Conservation (phyloP, 92 coral and sea anemone genomes). For the Epizoanthus stellaris region DNA sequence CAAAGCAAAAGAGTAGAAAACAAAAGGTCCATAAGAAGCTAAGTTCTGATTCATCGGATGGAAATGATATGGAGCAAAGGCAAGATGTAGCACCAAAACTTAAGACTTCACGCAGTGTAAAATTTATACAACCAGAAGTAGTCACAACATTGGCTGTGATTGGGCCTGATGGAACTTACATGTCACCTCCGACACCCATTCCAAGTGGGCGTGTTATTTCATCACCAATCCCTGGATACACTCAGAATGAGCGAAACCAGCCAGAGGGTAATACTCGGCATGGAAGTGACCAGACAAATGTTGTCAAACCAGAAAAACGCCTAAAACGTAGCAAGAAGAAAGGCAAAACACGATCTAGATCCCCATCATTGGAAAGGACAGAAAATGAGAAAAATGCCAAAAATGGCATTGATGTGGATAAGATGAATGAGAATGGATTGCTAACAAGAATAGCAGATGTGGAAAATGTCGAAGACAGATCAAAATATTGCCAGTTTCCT, state of each 20-base stretch:
- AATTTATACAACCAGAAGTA: slow-evolving; percentile 87
- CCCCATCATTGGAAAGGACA: slow-evolving; percentile 65
- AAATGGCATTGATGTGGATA: slow-evolving; percentile 32
- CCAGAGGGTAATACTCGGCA: not conserved
- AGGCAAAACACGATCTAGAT: slow-evolving; percentile 61
- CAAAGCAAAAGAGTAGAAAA: slow-evolving; percentile 57
- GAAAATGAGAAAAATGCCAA: slow-evolving; percentile 8
- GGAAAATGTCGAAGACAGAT: slow-evolving; percentile 80
- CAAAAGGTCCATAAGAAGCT: slow-evolving; percentile 52
- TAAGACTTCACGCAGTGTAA: slow-evolving; percentile 56
- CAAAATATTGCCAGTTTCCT: slow-evolving; percentile 85
- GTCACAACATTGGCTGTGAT: slow-evolving; percentile 59
- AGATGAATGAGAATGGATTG: slow-evolving; percentile 32
- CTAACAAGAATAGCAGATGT: slow-evolving; percentile 40
- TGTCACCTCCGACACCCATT: slow-evolving; percentile 84
- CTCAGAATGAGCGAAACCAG: not conserved
- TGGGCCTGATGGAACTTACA: slow-evolving; percentile 56
- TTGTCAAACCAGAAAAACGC: slow-evolving; percentile 28
- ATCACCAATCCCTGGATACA: slow-evolving; percentile 68
- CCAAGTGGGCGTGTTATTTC: slow-evolving; percentile 86
- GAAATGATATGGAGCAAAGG: slow-evolving; percentile 41
- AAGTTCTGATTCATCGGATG: slow-evolving; percentile 65
- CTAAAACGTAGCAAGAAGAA: slow-evolving; percentile 59
- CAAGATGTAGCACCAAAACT: slow-evolving; percentile 28
- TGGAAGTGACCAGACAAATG: slow-evolving; percentile 25